phyloP scores from a whole-genome alignment of 2,888 invertebrate species.

The Lampropteryx suffumata region DNA sequence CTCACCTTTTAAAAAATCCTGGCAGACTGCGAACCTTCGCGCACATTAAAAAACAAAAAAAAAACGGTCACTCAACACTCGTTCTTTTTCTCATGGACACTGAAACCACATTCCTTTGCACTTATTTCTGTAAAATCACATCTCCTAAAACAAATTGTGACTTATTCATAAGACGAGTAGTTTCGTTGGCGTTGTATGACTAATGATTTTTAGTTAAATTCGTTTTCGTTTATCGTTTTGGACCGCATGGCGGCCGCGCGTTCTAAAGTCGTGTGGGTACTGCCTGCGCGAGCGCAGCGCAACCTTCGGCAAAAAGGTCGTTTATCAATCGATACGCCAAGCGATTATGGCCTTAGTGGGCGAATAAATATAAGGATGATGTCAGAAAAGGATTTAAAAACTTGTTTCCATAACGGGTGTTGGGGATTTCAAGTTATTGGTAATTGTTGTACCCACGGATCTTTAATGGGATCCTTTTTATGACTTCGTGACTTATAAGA shows the following conservation, averaged over 20 bases:
- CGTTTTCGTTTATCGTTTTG: slow-evolving; percentile 54
- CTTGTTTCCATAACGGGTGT: slow-evolving; percentile 57
- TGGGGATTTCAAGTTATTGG: slow-evolving; percentile 2
- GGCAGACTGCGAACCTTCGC: slow-evolving; percentile 42
- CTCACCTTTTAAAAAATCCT: slow-evolving; percentile 54
- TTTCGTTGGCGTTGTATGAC: slow-evolving; percentile 40
- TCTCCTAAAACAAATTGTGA: slow-evolving; percentile 39
- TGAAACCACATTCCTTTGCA: slow-evolving; percentile 66
- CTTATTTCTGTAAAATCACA: slow-evolving; percentile 56
- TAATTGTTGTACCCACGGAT: too few species aligned
- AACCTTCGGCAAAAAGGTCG: slow-evolving; percentile 48
- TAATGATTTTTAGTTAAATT: slow-evolving; percentile 57
- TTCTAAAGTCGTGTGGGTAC: slow-evolving; percentile 53
- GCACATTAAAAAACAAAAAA: slow-evolving; percentile 55
- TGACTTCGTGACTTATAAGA: too few species aligned
- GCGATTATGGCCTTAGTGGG: slow-evolving; percentile 38
- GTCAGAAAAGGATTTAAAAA: slow-evolving; percentile 60
- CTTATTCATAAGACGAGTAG: slow-evolving; percentile 37
- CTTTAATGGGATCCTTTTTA: too few species aligned
- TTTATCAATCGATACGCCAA: slow-evolving; percentile 36
- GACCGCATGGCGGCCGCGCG: slow-evolving; percentile 77
- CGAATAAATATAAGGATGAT: slow-evolving; percentile 48
- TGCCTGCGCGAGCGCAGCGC: slow-evolving; percentile 50
- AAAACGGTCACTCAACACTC: slow-evolving; percentile 62
- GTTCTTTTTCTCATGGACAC: slow-evolving; percentile 63